Base-by-base conservation (phyloP, 2,797 vertebrate species). In the Brotula barbata region DNA sequence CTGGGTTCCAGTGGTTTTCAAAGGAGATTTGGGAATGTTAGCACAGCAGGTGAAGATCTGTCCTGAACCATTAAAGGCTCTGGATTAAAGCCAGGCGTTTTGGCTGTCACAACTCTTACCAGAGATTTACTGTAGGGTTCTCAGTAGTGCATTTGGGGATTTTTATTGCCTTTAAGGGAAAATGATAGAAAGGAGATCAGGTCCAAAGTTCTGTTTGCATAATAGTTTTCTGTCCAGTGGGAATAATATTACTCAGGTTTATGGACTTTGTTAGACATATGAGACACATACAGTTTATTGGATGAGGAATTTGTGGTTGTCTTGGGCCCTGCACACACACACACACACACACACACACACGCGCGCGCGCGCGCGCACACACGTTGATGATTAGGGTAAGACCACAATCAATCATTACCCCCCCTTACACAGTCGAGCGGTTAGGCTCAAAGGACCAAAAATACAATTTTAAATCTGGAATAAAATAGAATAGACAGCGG, bases 361-460 rank as follows among this genome's bases (percentile, higher is more conserved):
- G n/a, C n/a, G n/a, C n/a, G n/a, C n/a, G n/a, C n/a, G n/a, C n/a
- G n/a, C n/a, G n/a, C n/a, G n/a, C n/a, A 28, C 34, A 47, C 15
- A 17, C 9, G 28, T n/a, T 31, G 6, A 6, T 41, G 41, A 22
- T 33, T 16, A 49, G 34, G 33, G 3, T n/a, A 36, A 53, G 55
- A 64, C 31, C 36, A 17, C 17, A 31, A 58, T 65, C 61, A 73
- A 61, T 69, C 57, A 55, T 40, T n/a, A n/a, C n/a, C n/a, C n/a
- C n/a, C n/a, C n/a, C n/a, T n/a, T n/a, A n/a, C n/a, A n/a, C n/a
- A n/a, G n/a, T n/a, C n/a, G n/a, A n/a, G 25, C 25, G 7, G 25
- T 28, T 28, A 3, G 7, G 25, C 7, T 3, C 25, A 28, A 4
- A 28, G 25, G 25, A 28, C 25, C 3, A 28, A 28, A 4, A 7